Percentiles rank a stretch among this genome's conserved stretches.
These are phyloP conservation scores for Umimayanthus kanabou DNA, from an alignment of 92 coral and sea anemone genomes.

Conservation along the genomic window DNA sequence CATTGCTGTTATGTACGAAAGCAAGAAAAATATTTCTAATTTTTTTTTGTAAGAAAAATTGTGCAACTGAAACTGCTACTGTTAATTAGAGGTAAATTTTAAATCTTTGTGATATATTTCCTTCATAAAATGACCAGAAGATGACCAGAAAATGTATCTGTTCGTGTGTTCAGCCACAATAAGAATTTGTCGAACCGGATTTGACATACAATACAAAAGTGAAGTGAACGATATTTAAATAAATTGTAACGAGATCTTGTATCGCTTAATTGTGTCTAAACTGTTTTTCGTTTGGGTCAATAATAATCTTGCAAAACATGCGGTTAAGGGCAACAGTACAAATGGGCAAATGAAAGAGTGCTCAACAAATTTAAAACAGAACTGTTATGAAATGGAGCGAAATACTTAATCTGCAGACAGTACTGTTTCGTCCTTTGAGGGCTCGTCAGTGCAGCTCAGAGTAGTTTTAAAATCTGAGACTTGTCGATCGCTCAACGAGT, in stretches of 20 bases:
- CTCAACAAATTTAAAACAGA: too few relatives aligned
- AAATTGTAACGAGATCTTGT: not conserved
- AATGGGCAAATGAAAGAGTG: too few relatives aligned
- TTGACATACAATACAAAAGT: slow-evolving; percentile 23
- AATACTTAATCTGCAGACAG: too few relatives aligned
- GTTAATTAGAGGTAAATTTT: not conserved
- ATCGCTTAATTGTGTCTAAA: not conserved
- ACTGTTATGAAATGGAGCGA: too few relatives aligned
- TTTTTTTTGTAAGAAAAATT: not conserved
- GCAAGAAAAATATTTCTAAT: too few relatives aligned
- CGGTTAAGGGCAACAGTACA: too few relatives aligned
- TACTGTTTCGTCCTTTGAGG: too few relatives aligned
- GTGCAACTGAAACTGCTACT: not conserved
- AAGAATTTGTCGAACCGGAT: slow-evolving; percentile 31
- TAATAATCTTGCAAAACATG: too few relatives aligned
- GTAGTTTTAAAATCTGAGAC: too few relatives aligned
- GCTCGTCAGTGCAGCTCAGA: too few relatives aligned
- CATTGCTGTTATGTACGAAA: not conserved
- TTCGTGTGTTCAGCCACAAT: not conserved
- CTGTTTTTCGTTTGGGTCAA: not conserved
- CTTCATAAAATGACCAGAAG: not conserved
- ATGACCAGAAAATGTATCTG: not conserved
- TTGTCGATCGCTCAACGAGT: too few relatives aligned
- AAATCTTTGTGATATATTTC: not conserved
- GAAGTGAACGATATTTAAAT: slow-evolving; percentile 31